phyloP scores from a whole-genome alignment of 2,888 invertebrate species.

The Invenusta paracnida region DNA sequence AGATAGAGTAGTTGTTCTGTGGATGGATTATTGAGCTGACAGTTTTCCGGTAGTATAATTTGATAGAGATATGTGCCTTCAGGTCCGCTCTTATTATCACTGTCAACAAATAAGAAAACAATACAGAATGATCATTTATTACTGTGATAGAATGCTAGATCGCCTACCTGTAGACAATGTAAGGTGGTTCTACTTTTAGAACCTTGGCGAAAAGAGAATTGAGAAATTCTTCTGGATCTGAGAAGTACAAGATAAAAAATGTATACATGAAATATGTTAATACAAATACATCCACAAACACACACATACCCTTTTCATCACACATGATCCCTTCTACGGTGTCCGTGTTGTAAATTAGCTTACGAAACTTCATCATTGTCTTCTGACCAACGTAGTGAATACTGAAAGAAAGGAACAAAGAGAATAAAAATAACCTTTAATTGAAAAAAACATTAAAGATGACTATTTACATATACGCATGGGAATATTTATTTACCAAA shows the following conservation, averaged over 20 bases:
- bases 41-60: not conserved
- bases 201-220: conserved; percentile 85
- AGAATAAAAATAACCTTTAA: too few species aligned
- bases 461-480: too few species aligned
- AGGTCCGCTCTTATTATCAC: not conserved
- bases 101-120: not conserved
- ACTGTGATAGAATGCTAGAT: too few species aligned
- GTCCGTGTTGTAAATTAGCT: conserved; percentile 77
- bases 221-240: conserved; percentile 93
- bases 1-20: not conserved
- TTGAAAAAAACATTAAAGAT: too few species aligned
- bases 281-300: not conserved
- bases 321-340: conserved; percentile 83
- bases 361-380: conserved; percentile 84
- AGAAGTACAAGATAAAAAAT: conserved; percentile 34
- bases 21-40: not conserved
- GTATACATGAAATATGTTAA: not conserved
- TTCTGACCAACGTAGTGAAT: conserved; percentile 88
- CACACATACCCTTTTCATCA: conserved; percentile 73
- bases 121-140: too few species aligned
- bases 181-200: conserved; percentile 74
- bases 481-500: too few species aligned
- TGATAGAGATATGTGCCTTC: not conserved
- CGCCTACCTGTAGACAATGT: conserved; percentile 49
- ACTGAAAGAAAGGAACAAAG: conserved; percentile 50